Percentiles rank a stretch among this genome's conserved stretches.
These are phyloP conservation scores for Tinea semifulvella DNA, from an alignment of 2,888 invertebrate species.

Conservation along the genomic window DNA sequence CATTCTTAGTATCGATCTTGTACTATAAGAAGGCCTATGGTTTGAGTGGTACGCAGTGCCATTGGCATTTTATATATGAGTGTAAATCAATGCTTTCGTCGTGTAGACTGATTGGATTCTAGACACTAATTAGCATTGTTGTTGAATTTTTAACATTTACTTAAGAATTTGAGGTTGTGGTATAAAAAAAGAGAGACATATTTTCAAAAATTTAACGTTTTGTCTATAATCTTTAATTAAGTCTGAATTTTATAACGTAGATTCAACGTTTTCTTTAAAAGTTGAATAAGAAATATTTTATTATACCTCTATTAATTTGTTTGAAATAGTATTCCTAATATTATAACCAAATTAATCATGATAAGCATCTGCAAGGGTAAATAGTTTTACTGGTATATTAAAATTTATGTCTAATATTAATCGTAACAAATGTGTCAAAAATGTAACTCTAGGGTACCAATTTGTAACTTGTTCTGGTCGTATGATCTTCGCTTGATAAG, in stretches of 20 bases:
- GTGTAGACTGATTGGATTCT: slow-evolving; percentile 34
- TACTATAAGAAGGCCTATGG: slow-evolving; percentile 3
- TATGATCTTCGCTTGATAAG: slow-evolving; percentile 44
- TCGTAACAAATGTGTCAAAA: slow-evolving; percentile 43
- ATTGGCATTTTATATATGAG: not conserved
- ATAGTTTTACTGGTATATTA: slow-evolving; percentile 3
- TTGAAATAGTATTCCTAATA: not conserved
- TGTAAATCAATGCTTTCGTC: slow-evolving; percentile 34
- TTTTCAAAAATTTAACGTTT: slow-evolving; percentile 46
- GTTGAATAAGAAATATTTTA: not conserved
- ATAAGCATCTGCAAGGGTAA: slow-evolving; percentile 9
- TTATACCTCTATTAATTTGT: not conserved
- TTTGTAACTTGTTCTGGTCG: slow-evolving; percentile 23
- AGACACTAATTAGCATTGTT: slow-evolving; percentile 25
- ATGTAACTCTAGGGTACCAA: slow-evolving; percentile 57
- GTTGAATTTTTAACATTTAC: slow-evolving; percentile 57
- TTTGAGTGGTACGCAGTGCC: slow-evolving; percentile 11
- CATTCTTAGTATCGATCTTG: too few relatives aligned
- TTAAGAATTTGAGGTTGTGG: slow-evolving; percentile 58
- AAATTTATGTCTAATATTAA: slow-evolving; percentile 3
- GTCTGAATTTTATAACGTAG: slow-evolving; percentile 29
- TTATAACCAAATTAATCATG: slow-evolving; percentile 9
- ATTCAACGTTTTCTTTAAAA: slow-evolving; percentile 1
- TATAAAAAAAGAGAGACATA: slow-evolving; percentile 56
- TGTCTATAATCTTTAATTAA: slow-evolving; percentile 45